Evolutionary conservation across 2,888 invertebrate genomes (phyloP).

Genomic region (Carabus problematicus): DNA sequence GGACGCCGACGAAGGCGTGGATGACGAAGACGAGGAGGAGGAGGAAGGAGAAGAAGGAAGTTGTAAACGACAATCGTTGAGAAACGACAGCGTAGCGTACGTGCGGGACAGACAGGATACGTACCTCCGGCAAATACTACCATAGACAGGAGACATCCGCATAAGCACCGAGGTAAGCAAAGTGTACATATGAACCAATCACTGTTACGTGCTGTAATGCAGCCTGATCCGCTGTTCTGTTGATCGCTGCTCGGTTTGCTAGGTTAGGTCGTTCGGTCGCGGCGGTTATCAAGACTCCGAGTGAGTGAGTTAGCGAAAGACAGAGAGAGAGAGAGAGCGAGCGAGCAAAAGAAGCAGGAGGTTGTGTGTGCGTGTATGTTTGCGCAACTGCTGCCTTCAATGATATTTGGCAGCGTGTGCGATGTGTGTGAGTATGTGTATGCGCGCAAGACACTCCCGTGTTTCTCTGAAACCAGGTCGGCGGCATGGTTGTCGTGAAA

Average conservation of each 20-base stretch:
- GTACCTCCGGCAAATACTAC: too few relatives aligned
- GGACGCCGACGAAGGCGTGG: slow-evolving; percentile 24
- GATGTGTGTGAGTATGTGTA: neutral
- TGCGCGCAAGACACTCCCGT: too few relatives aligned
- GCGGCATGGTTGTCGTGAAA: slow-evolving; percentile 32
- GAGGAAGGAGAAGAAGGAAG: neutral
- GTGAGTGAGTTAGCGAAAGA: too few relatives aligned
- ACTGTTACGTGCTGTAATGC: too few relatives aligned
- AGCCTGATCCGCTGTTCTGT: neutral
- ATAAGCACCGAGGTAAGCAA: slow-evolving; percentile 28
- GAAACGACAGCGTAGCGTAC: too few relatives aligned
- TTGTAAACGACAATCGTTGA: too few relatives aligned
- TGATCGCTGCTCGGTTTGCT: neutral
- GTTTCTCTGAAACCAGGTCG: slow-evolving; percentile 23
- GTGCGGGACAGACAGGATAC: too few relatives aligned
- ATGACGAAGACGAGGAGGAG: slow-evolving; percentile 24
- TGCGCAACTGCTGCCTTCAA: too few relatives aligned
- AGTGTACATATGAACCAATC: neutral
- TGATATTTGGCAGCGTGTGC: slow-evolving; percentile 15
- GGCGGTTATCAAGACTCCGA: neutral
- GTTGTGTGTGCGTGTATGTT: too few relatives aligned
- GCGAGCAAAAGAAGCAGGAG: too few relatives aligned
- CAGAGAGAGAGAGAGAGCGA: too few relatives aligned
- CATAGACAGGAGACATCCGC: slow-evolving; percentile 17
- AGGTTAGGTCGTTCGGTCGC: slow-evolving; percentile 9